Conservation (phyloP, 1,140 invertebrate species). For the Drosophila persimilis region DNA sequence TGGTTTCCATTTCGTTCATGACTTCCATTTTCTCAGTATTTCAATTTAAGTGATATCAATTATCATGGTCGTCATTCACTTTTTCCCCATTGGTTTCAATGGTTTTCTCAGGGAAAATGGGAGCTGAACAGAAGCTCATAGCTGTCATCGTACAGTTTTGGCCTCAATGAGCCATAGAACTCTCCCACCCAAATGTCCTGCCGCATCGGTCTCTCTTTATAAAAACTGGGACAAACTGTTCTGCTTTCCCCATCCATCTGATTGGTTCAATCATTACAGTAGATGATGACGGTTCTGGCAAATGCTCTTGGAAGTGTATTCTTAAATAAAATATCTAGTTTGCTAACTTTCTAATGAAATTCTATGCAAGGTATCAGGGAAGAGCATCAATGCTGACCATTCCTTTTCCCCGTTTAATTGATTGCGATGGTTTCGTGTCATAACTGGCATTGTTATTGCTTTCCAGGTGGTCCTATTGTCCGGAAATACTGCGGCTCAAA, state of each 20-base stretch:
- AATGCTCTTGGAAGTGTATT: too few relatives aligned
- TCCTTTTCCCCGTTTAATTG: slow-evolving; percentile 28
- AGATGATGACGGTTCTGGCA: too few relatives aligned
- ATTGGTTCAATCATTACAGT: not conserved
- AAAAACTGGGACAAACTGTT: slow-evolving; percentile 19
- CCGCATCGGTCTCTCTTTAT: slow-evolving; percentile 10
- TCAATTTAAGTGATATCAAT: not conserved
- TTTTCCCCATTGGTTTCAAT: slow-evolving; percentile 10
- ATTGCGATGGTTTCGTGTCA: slow-evolving; percentile 41
- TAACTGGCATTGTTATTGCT: slow-evolving; percentile 54
- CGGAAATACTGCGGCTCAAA: slow-evolving; percentile 48
- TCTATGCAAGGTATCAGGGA: too few relatives aligned
- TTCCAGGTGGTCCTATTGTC: slow-evolving; percentile 43
- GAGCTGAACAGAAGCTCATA: slow-evolving; percentile 32
- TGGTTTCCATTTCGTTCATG: not conserved
- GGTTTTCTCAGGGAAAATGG: not conserved
- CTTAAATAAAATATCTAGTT: too few relatives aligned
- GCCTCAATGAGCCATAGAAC: slow-evolving; percentile 48
- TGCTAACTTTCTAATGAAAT: too few relatives aligned
- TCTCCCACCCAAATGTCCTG: slow-evolving; percentile 36
- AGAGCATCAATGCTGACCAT: not conserved
- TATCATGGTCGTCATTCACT: not conserved
- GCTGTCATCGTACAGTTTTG: slow-evolving; percentile 52
- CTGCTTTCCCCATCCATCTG: slow-evolving; percentile 3
- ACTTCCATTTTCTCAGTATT: not conserved